Evolutionary conservation across 2,797 vertebrate species (phyloP), one percentile per base, ranked within the genome.

Genomic region (Danionella dracula): DNA sequence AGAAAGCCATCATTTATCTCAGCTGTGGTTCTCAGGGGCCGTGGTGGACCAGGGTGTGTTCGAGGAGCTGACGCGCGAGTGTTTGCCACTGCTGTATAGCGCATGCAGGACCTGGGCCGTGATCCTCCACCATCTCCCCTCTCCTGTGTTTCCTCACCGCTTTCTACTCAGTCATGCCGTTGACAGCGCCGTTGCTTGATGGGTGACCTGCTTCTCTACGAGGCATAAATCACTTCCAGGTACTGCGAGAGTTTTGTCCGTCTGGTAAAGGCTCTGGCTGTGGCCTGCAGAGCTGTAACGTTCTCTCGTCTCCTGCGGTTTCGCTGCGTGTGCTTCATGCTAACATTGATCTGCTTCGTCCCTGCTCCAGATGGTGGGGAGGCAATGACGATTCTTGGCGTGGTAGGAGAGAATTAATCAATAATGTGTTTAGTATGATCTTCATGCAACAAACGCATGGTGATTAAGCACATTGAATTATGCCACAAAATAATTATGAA

Each of bases 71-170:
- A 96, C 95, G 0, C 86, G 88, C 12, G 90, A 92, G 19, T 91
- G 89, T 76, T 88, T 98, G 51, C 94, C 96, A 0, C 85, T 87
- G 63, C 90, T 99, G 1, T 93, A 94, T 0, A 94, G 70, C 95
- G 94, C 86, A 97, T 98, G 95, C 94, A 95, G 79, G 93, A 92
- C 0, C 82, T 99, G 29, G 96, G 96, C n/a, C 0, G 96, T 99
- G 21, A 95, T 97, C n/a, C 80, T 93, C 95, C 70, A 98, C 94
- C 77, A 98, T 98, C 81, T 97, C 94, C 0, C 90, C n/a, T n/a
- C n/a, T 99, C 2, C 97, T 96, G 48, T 99, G 96, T 96, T 97
- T 99, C 81, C 93, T 99, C 77, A 99, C 96, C 0, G 91, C 98
- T 15, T 99, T 98, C 77, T 90, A 98, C 72, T 97, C 94, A 0